Evolutionary conservation across 2,113 vertebrate species (phyloP), one percentile per base, ranked within the genome.

Genomic region (Neodon shergylaensis): DNA sequence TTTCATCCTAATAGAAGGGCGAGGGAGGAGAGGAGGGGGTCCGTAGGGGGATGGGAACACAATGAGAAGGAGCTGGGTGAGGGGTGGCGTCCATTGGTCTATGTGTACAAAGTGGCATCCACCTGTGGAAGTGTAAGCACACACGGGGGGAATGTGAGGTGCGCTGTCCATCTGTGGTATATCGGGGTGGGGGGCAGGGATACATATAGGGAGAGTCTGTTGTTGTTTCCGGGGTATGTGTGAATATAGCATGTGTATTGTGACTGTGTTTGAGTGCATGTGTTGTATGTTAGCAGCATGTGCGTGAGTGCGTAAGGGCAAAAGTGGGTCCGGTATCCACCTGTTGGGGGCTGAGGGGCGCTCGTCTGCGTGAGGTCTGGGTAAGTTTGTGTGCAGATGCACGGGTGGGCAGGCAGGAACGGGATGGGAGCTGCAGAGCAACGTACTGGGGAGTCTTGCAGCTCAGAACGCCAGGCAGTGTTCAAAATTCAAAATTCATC

Each of bases 1-100:
- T 96, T 97, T 97, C 95, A 96, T 96, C 90, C 85, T 84, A 94
- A 92, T 87, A 72, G 91, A 91, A 92, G 96, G 33, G 0, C 3
- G 54, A 93, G 31, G 28, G 63, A 95, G 88, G 70, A 22, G 36
- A 92, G 61, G 88, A 78, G 0, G 31, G 44, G 73, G 58, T 6
- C 26, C 4, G 1, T 0, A 2, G 54, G 39, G 68, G 58, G 24
- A 11, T 39, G 17, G 28, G 33, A 14, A 13, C 0, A 54, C 33
- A 52, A 12, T 4, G n/a, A 39, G 19, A 33, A 8, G 49, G 72
- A 28, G 36, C 31, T 70, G 84, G 26, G 65, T 13, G 26, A 87
- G 92, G 22, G 5, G 8, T n/a, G 28, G 77, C 8, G 10, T 7
- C 70, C 7, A 0, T 1, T 16, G 47, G 36, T 9, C 17, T 7